phyloP scores from a whole-genome alignment of 2,113 vertebrate species.

The Rhipidura dahli region DNA sequence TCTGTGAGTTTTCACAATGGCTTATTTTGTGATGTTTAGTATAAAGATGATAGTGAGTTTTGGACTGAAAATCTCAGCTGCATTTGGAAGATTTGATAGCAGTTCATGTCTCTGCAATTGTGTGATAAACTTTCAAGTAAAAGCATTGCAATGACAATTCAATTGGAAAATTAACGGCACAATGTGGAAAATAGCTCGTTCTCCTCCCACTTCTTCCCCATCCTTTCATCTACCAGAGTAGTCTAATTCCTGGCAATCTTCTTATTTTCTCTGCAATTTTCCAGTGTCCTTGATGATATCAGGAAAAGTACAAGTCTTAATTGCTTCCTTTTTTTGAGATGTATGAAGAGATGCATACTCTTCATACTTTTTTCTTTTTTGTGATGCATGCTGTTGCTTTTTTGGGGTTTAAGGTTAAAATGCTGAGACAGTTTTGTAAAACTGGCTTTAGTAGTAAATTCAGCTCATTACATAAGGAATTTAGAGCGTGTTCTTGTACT shows the following conservation, averaged over 20 bases:
- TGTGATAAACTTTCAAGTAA: slow-evolving; percentile 18
- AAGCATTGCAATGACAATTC: not conserved
- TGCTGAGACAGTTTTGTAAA: not conserved
- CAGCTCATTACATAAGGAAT: not conserved
- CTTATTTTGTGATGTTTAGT: not conserved
- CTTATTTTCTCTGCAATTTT: slow-evolving; percentile 41
- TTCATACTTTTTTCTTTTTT: not conserved
- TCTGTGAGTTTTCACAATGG: not conserved
- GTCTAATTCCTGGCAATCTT: slow-evolving; percentile 47
- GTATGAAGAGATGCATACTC: not conserved
- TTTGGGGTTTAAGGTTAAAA: not conserved
- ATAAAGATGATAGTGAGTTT: not conserved
- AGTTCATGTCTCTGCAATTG: not conserved
- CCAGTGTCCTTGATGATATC: slow-evolving; percentile 10
- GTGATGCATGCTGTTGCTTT: not conserved
- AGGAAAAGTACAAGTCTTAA: slow-evolving; percentile 20
- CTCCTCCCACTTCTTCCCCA: slow-evolving; percentile 17
- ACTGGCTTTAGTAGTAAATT: not conserved
- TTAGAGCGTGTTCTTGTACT: not conserved
- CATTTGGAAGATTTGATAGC: not conserved
- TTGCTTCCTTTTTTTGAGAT: slow-evolving; percentile 31
- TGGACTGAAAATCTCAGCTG: not conserved
- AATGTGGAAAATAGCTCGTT: not conserved
- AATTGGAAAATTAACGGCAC: slow-evolving; percentile 6
- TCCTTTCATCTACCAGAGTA: slow-evolving; percentile 19